Evolutionary conservation across 2,888 invertebrate species (phyloP).

Genomic region (Sinodicranocentrus sp.): DNA sequence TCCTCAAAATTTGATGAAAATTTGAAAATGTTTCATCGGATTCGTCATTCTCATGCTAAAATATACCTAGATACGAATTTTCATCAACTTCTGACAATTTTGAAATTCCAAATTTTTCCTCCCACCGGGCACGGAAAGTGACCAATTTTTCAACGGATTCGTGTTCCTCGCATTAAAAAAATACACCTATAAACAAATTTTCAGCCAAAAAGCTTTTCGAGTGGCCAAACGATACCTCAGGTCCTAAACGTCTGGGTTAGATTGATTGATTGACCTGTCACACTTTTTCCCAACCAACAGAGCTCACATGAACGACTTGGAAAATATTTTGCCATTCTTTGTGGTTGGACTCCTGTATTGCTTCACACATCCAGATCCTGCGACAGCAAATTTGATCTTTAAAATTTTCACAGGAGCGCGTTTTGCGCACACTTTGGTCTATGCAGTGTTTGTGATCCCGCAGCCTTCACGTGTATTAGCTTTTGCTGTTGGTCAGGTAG

Average conservation of each 20-base stretch:
- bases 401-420: constrained; percentile 82
- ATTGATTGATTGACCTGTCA: neutral
- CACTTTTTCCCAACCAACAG: constrained; percentile 78
- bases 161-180: neutral
- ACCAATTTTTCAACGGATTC: no score
- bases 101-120: no score
- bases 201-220: neutral
- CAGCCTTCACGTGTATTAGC: constrained; percentile 81
- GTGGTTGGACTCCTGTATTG: constrained; percentile 82
- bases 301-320: constrained; percentile 86
- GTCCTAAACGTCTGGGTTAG: neutral
- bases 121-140: no score
- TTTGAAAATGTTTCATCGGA: no score
- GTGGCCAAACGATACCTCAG: neutral
- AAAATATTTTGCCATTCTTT: constrained; percentile 85
- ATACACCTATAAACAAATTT: neutral
- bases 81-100: no score
- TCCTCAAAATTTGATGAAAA: no score
- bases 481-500: constrained; percentile 79
- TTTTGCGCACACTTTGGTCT: constrained; percentile 83
- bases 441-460: constrained; percentile 82
- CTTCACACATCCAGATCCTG: constrained; percentile 81
- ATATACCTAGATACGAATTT: no score
- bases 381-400: constrained; percentile 81
- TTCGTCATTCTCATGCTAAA: no score